A percentile compares a stretch with the other conserved stretches of the same genome.
Conservation (phyloP, 1,140 invertebrate genomes). For the Melanaphis sacchari region DNA sequence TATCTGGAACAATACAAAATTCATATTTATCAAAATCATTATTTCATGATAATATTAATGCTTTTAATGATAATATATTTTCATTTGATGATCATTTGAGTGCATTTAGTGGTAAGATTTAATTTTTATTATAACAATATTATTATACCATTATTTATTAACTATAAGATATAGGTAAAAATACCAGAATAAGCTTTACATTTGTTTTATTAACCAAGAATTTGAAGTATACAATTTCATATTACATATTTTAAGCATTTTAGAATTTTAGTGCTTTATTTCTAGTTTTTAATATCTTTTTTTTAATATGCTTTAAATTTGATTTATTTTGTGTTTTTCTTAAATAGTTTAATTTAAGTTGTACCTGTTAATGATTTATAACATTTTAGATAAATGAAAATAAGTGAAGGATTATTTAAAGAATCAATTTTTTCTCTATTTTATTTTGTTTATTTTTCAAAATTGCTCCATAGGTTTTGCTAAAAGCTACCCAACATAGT, state of each 20-base stretch:
- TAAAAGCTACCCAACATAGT: too few species aligned
- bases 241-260: background rate
- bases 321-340: background rate
- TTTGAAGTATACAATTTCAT: background rate
- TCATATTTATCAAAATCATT: conserved; percentile 57
- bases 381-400: background rate
- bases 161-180: background rate
- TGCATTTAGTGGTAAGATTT: conserved; percentile 46
- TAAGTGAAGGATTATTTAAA: background rate
- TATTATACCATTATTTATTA: background rate
- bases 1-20: conserved; percentile 44
- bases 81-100: conserved; percentile 52
- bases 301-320: background rate
- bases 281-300: background rate
- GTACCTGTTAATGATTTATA: background rate
- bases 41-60: conserved; percentile 32
- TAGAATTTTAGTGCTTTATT: background rate
- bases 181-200: background rate
- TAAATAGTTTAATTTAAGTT: background rate
- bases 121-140: background rate
- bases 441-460: background rate
- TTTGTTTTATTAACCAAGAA: background rate
- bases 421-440: background rate
- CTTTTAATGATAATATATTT: conserved; percentile 30
- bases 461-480: too few species aligned